These are phyloP conservation scores for Acanthochromis polyacanthus DNA, from an alignment of 2,113 vertebrate genomes.

Conservation along the genomic window DNA sequence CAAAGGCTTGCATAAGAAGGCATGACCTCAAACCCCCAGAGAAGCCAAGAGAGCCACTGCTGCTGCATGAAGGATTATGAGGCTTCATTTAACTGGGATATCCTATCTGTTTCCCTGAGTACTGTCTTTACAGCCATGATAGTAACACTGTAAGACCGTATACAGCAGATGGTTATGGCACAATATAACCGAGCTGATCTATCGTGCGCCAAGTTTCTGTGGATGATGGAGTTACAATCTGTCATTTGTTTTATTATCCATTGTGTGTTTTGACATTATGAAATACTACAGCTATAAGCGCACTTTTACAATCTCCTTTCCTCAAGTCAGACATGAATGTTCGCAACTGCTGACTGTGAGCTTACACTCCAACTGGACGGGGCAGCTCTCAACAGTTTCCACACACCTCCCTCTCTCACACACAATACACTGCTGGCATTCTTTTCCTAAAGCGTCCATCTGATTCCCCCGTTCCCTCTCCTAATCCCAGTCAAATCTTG, in stretches of 20 bases:
- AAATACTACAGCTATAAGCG: neutral
- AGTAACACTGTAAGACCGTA: slow-evolving; percentile 8
- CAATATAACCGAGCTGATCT: slow-evolving; percentile 25
- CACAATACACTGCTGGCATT: slow-evolving; percentile 13
- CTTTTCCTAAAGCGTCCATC: slow-evolving; percentile 38
- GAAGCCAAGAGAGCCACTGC: slow-evolving; percentile 31
- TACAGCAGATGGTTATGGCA: slow-evolving; percentile 50
- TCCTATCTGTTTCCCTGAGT: slow-evolving; percentile 51
- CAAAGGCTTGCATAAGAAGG: slow-evolving; percentile 48
- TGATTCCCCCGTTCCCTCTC: slow-evolving; percentile 48
- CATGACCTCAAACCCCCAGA: slow-evolving; percentile 44
- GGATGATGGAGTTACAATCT: slow-evolving; percentile 12
- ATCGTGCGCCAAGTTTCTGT: slow-evolving; percentile 5
- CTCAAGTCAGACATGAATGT: neutral
- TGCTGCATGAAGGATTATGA: slow-evolving; percentile 51
- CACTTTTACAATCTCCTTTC: slow-evolving; percentile 23
- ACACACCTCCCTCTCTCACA: neutral
- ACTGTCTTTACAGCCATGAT: slow-evolving; percentile 26
- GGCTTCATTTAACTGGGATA: slow-evolving; percentile 49
- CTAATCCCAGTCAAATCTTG: slow-evolving; percentile 77
- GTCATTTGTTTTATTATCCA: slow-evolving; percentile 28
- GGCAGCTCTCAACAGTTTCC: neutral
- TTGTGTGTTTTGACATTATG: slow-evolving; percentile 12
- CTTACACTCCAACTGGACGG: neutral
- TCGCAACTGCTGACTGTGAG: slow-evolving; percentile 17